Evolutionary conservation across 2,888 invertebrate species (phyloP).

Genomic region (Eupithecia exiguata): DNA sequence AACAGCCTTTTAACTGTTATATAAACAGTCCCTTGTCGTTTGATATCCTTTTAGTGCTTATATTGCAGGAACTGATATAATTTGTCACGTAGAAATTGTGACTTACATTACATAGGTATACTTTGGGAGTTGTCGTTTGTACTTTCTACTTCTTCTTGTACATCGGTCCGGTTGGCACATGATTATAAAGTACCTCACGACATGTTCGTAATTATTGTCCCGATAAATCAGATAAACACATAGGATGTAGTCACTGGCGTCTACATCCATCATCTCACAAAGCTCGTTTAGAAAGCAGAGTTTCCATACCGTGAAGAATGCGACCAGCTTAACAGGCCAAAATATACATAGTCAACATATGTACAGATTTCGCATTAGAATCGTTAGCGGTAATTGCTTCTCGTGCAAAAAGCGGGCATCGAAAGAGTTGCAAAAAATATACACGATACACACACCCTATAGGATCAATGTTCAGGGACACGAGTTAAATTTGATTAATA

Average conservation of each 20-base stretch:
- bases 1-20: slow-evolving; percentile 72
- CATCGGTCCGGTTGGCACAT: slow-evolving; percentile 50
- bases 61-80: slow-evolving; percentile 32
- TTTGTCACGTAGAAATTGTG: slow-evolving; percentile 6
- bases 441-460: slow-evolving; percentile 60
- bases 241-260: slow-evolving; percentile 47
- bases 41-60: slow-evolving; percentile 52
- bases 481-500: slow-evolving; percentile 67
- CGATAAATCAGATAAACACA: slow-evolving; percentile 68
- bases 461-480: slow-evolving; percentile 40
- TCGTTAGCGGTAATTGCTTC: slow-evolving; percentile 73
- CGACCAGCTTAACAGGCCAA: slow-evolving; percentile 60
- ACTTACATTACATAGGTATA: slow-evolving; percentile 13
- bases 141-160: slow-evolving; percentile 12
- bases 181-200: slow-evolving; percentile 62
- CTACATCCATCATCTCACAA: slow-evolving; percentile 48
- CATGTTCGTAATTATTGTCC: slow-evolving; percentile 67
- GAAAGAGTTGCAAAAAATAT: slow-evolving; percentile 54
- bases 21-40: slow-evolving; percentile 67
- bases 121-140: not conserved
- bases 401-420: slow-evolving; percentile 66
- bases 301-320: slow-evolving; percentile 65
- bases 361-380: slow-evolving; percentile 66
- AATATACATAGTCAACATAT: slow-evolving; percentile 37
- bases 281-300: slow-evolving; percentile 73